A percentile compares a stretch with the other conserved stretches of the same genome.
Evolutionary conservation across 2,113 vertebrate genomes (phyloP).

Genomic region (Lynx canadensis): DNA sequence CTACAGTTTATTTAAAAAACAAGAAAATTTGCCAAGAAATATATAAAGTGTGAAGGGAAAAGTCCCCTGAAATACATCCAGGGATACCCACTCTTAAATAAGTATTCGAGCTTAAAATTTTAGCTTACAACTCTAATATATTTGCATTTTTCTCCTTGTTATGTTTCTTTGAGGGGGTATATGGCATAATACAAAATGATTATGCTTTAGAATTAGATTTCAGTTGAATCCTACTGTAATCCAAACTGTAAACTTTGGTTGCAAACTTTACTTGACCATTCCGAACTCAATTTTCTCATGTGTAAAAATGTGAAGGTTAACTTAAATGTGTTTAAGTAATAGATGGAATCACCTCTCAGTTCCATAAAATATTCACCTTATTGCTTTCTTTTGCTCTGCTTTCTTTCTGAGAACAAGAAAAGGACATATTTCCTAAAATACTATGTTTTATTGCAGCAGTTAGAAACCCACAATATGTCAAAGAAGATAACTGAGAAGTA

Average conservation of each 20-base stretch:
- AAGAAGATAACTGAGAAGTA: not conserved
- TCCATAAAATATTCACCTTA: constrained; percentile 1
- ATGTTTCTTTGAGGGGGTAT: not conserved
- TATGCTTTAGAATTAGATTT: constrained; percentile 48
- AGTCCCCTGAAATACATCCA: not conserved
- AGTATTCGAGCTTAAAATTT: constrained; percentile 26
- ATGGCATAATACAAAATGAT: not conserved
- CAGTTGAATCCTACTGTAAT: not conserved
- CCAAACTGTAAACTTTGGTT: constrained; percentile 20
- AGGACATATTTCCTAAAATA: constrained; percentile 6
- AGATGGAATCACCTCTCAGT: not conserved
- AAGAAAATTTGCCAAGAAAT: constrained; percentile 11
- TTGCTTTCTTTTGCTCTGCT: not conserved
- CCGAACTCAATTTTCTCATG: not conserved
- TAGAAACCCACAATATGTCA: not conserved
- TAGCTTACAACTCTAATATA: not conserved
- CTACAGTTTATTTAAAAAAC: not conserved
- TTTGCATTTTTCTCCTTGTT: constrained; percentile 12
- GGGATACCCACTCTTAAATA: not conserved
- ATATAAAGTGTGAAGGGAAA: not conserved
- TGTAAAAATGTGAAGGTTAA: not conserved
- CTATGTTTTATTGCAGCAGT: not conserved
- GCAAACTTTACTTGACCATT: constrained; percentile 17
- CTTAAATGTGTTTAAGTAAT: constrained; percentile 25
- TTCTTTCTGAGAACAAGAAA: constrained; percentile 34